Evolutionary conservation across 2,888 invertebrate genomes (phyloP), one percentile per base, ranked within the genome.

Genomic region (Rhamphomyia laevipes): DNA sequence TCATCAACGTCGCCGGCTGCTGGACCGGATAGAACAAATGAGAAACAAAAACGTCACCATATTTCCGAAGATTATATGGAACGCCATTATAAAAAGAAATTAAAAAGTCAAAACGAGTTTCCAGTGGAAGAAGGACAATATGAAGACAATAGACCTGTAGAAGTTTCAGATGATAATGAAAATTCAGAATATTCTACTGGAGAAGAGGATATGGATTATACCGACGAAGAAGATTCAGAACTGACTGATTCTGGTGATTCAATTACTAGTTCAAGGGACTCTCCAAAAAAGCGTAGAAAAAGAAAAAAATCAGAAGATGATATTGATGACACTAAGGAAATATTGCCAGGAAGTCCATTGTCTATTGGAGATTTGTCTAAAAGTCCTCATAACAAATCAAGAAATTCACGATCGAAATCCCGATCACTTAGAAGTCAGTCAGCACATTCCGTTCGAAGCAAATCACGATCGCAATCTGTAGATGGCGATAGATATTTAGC

Each of bases 321-420:
- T 33, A 61, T 17, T 11, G 53, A 48, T 18, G 48, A 52, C 16
- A 53, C 54, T 3, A 67, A 64, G 15, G 69, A 72, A 23, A 70
- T 70, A 18, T 63, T 74, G 50, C 73, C 74, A 42, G 73, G 73
- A 11, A 76, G 76, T 57, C 77, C 77, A 1, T 56, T 76, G 7
- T 76, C 75, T 1, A 73, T 75, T 4, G 75, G 74, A 40, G 70
- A 73, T 16, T 60, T 76, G 2, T 73, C 72, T 1, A 77, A 77
- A 57, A 66, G 69, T 0, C 69, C 68, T 18, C 59, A 60, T 30
- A 54, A 53, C 31, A 46, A 9, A 53, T 49, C 45, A 55, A 49
- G 53, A 3, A 56, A 52, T 3, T 59, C 64, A 3, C 4, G 66
- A 61, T 57, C 63, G 61, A 2, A 65, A 60, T 56, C 66, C 1